Base-by-base conservation (phyloP, 2,888 invertebrate genomes). In the Phengaris alcon region DNA sequence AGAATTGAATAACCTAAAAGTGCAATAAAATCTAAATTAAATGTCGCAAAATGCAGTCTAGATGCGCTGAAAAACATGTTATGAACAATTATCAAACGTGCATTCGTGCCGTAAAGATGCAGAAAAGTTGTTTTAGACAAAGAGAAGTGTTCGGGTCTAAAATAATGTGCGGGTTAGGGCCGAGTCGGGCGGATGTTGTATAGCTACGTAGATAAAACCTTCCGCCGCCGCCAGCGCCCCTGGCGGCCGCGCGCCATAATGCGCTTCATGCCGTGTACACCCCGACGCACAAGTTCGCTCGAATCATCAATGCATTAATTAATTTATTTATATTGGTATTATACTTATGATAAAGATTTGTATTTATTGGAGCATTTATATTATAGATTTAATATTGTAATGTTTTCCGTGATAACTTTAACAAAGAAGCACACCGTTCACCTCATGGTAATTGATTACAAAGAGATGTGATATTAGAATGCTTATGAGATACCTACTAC, bases 121-220 rank as follows among this genome's bases (percentile, higher is more conserved):
- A 90, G 89, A 90, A 91, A 93, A 91, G 90, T 91, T 88, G 90
- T 89, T 88, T 87, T 86, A 86, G 87, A 91, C 90, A 90, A 92
- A 90, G 89, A 87, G 83, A 82, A 88, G 86, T 86, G 85, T 83
- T 86, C 83, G 86, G 84, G 86, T 91, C 90, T 86, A 89, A 91
- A 91, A 89, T 90, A 90, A 90, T 85, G 87, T 87, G 64, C 85
- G 87, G 83, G 85, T 86, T 48, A 86, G 89, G 90, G 90, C 86
- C 86, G 89, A 91, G 90, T 88, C 87, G 90, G 87, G 88, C 93
- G 93, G 93, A 93, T 93, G 91, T 90, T 88, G 87, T 91, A 91
- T 91, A 92, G 90, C 88, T 92, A 92, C 89, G 91, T 92, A 93
- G 93, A 92, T 93, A 92, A 93, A 93, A 93, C 93, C 93, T 93